Evolutionary conservation across 1,140 invertebrate genomes (phyloP), one percentile per base, ranked within the genome.

Genomic region (Ridgeia piscesae): DNA sequence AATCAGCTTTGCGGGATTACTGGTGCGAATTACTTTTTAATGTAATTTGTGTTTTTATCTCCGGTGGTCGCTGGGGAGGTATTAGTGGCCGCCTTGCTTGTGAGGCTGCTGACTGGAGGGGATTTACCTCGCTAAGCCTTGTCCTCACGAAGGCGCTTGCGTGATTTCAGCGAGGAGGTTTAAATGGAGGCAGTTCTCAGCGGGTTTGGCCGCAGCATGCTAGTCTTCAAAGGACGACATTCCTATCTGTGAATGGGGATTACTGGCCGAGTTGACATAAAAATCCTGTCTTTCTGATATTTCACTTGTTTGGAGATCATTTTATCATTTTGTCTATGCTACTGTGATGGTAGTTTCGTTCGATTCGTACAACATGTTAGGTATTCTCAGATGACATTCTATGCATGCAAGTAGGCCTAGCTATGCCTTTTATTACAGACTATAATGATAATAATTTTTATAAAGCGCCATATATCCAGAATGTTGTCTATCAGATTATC

Each of bases 11-110:
- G 27, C 58, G 58, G 58, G 58, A 77, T 77, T 77, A 77, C 58
- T 77, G 58, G 58, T 77, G 58, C 58, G 58, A 77, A 77, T 77
- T 77, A 77, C 58, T 77, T 77, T 77, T 77, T 77, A 77, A 77
- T 77, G 58, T 77, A 77, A 77, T 77, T 77, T 77, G 58, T 4
- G 58, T 77, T 77, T 77, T 77, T 77, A 77, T 77, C 58, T 77
- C 58, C 58, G 58, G 58, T 77, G 14, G 58, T 77, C 58, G 58
- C 58, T 31, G 27, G 58, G 27, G 58, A 77, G 58, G 58, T 77
- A 77, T 77, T 77, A 77, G 58, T 77, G 58, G 17, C 58, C 17
- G 27, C 17, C 11, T 2, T 27, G 58, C 58, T 77, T 77, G 58
- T 77, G 58, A 21, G 58, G 58, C 58, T 31, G 58, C 58, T 21